Conservation (phyloP, 2,797 vertebrate species). For the Neostethus bicornis region DNA sequence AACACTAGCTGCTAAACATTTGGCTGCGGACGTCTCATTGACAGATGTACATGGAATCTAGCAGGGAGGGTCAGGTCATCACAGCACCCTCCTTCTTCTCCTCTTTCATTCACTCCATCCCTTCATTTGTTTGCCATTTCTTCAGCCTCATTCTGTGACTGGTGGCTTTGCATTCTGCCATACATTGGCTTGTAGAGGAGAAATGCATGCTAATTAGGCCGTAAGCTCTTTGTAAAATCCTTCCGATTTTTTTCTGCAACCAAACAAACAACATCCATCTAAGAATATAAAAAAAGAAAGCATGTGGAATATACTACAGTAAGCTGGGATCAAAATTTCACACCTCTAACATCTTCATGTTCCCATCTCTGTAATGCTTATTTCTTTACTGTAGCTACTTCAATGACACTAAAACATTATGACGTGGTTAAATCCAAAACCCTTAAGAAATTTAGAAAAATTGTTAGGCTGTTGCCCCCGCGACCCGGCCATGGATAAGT, state of each 20-base stretch:
- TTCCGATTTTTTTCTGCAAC: too few species aligned
- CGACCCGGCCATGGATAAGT: too few species aligned
- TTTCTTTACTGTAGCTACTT: slow-evolving; percentile 36
- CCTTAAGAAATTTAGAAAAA: not conserved
- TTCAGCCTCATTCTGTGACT: slow-evolving; percentile 26
- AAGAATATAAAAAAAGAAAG: slow-evolving; percentile 36
- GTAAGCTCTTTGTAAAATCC: slow-evolving; percentile 39
- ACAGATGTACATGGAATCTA: slow-evolving; percentile 70
- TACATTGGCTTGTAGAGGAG: slow-evolving; percentile 26
- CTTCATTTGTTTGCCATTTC: slow-evolving; percentile 36
- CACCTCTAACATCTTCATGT: slow-evolving; percentile 27
- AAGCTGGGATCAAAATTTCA: too few species aligned
- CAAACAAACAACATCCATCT: slow-evolving; percentile 44
- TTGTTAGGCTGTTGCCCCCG: too few species aligned
- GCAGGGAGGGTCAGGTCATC: slow-evolving; percentile 64
- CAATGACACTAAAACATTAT: not conserved
- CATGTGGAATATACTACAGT: slow-evolving; percentile 26
- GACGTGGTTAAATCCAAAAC: not conserved
- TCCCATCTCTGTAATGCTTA: slow-evolving; percentile 47
- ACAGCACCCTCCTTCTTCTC: slow-evolving; percentile 48
- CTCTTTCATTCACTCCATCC: slow-evolving; percentile 34
- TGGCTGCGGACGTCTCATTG: slow-evolving; percentile 61
- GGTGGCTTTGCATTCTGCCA: slow-evolving; percentile 40
- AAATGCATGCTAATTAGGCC: slow-evolving; percentile 52
- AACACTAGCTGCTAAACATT: slow-evolving; percentile 70